Evolutionary conservation across 1,140 invertebrate genomes (phyloP).

Genomic region (Mercenaria mercenaria): DNA sequence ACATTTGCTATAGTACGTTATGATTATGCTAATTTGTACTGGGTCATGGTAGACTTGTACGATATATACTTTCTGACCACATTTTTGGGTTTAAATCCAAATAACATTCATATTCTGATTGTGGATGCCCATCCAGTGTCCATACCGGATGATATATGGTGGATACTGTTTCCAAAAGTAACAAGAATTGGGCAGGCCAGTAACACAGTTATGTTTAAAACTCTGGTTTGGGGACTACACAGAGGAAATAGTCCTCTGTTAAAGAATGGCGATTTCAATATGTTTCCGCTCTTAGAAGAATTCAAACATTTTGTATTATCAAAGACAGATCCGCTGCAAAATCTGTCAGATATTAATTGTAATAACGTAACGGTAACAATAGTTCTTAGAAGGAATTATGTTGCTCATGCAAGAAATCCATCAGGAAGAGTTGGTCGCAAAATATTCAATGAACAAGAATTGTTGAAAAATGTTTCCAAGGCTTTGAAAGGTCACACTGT

Average conservation of each 20-base stretch:
- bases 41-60: not conserved
- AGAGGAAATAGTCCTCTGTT: conserved; percentile 40
- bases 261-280: too few species aligned
- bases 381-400: conserved; percentile 81
- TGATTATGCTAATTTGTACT: not conserved
- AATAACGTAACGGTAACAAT: conserved; percentile 75
- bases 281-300: not conserved
- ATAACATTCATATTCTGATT: not conserved
- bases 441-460: conserved; percentile 77
- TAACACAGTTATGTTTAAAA: not conserved
- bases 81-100: not conserved
- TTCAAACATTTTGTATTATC: not conserved
- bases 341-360: conserved; percentile 68
- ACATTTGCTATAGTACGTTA: conserved; percentile 17
- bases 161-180: not conserved
- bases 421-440: conserved; percentile 76
- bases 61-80: not conserved
- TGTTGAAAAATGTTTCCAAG: conserved; percentile 60
- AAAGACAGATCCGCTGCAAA: not conserved
- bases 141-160: not conserved
- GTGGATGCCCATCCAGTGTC: not conserved
- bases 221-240: not conserved
- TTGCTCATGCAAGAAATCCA: conserved; percentile 83
- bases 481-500: conserved; percentile 56
- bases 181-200: not conserved